phyloP scores from a whole-genome alignment of 2,113 vertebrate genomes.

The Brienomyrus brachyistius region DNA sequence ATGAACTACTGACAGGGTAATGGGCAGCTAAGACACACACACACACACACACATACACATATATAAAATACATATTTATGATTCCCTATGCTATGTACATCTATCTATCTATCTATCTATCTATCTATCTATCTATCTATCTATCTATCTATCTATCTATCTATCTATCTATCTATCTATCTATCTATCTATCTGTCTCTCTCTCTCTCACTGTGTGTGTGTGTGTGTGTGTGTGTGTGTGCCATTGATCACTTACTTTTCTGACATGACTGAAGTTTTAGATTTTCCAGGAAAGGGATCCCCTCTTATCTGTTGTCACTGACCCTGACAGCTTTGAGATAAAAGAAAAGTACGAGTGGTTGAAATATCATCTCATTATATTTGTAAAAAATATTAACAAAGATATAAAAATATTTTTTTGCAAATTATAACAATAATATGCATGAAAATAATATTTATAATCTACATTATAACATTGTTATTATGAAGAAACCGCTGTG shows the following conservation, averaged over 20 bases:
- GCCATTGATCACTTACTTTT: not conserved
- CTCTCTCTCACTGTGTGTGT: accelerated
- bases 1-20: too few species aligned
- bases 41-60: too few species aligned
- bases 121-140: too few species aligned
- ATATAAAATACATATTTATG: not conserved
- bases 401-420: not conserved
- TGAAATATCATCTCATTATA: not conserved
- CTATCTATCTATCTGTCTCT: not conserved
- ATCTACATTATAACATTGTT: not conserved
- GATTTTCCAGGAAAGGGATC: not conserved
- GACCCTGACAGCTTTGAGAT: not conserved
- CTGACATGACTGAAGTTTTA: not conserved
- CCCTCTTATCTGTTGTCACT: not conserved
- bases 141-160: too few species aligned
- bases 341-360: not conserved
- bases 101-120: too few species aligned
- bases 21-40: too few species aligned
- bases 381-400: not conserved
- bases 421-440: not conserved
- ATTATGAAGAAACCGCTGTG: not conserved
- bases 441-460: not conserved
- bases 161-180: too few species aligned
- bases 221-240: too few species aligned
- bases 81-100: too few species aligned